These are phyloP conservation scores for Melieria picta DNA, from an alignment of 2,888 invertebrate species.

Conservation along the genomic window DNA sequence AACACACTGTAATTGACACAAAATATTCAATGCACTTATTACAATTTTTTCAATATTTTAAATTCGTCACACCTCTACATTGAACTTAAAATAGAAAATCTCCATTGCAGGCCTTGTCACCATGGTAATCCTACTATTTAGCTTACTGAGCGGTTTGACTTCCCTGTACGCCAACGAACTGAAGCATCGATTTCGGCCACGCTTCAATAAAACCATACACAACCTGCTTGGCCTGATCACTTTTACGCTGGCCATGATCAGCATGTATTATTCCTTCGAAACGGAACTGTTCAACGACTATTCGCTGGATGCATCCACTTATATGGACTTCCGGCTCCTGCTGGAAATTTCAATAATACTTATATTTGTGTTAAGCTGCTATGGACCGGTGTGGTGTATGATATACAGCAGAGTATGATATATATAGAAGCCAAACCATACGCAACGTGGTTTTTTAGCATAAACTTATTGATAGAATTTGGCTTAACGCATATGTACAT, in stretches of 20 bases:
- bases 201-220: constrained; percentile 48
- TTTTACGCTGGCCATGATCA: constrained; percentile 45
- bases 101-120: constrained; percentile 46
- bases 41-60: neutral
- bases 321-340: constrained; percentile 40
- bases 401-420: constrained; percentile 45
- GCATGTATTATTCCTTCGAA: constrained; percentile 48
- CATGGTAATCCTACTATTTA: constrained; percentile 41
- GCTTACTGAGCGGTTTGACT: constrained; percentile 45
- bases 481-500: too few species aligned
- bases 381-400: constrained; percentile 45
- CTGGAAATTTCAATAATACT: constrained; percentile 39
- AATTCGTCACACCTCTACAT: neutral
- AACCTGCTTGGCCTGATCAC: constrained; percentile 44
- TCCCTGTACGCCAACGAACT: constrained; percentile 45
- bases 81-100: neutral
- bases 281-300: constrained; percentile 46
- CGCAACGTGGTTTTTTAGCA: too few species aligned
- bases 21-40: neutral
- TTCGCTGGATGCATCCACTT: constrained; percentile 43
- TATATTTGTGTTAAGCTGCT: constrained; percentile 44
- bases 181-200: constrained; percentile 41
- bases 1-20: too few species aligned
- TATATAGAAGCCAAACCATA: neutral
- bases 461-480: too few species aligned